These are phyloP conservation scores for Lytechinus pictus DNA, from an alignment of 35 echinoderm and acorn worm species.

Conservation along the genomic window DNA sequence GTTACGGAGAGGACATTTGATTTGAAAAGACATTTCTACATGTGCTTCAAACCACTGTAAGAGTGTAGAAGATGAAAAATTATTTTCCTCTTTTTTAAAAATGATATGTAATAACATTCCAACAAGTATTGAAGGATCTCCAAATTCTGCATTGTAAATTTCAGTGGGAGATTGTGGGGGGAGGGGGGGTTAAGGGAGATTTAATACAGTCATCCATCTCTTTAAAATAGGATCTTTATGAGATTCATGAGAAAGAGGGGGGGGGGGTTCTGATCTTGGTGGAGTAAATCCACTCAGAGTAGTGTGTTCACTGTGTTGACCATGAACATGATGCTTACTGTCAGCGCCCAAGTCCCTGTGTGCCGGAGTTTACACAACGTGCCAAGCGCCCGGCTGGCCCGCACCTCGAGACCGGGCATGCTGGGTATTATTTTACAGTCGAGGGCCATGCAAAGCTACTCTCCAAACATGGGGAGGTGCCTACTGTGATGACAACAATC, in stretches of 20 bases:
- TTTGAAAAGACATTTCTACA: too few relatives aligned
- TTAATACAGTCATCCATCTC: not conserved
- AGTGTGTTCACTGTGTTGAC: conserved; percentile 14
- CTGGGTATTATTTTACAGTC: conserved; percentile 31
- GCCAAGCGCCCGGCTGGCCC: not conserved
- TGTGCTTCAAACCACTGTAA: too few relatives aligned
- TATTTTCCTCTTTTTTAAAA: too few relatives aligned
- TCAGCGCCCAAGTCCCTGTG: conserved; percentile 8
- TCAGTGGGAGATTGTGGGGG: not conserved
- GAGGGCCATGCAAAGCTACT: conserved; percentile 27
- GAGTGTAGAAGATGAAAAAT: too few relatives aligned
- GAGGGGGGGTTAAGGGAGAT: not conserved
- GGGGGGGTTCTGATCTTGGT: not conserved
- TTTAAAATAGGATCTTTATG: not conserved
- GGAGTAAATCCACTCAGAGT: not conserved
- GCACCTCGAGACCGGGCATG: not conserved
- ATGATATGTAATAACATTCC: too few relatives aligned
- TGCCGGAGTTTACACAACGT: conserved; percentile 15
- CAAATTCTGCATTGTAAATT: not conserved
- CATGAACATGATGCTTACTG: conserved; percentile 29
- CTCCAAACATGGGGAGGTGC: conserved; percentile 43
- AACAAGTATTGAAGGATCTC: too few relatives aligned
- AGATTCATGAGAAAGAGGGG: not conserved
- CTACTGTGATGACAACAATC: not conserved
- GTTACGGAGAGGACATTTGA: not conserved